Evolutionary conservation across 2,888 invertebrate genomes (phyloP).

Genomic region (Pandemis heparana): DNA sequence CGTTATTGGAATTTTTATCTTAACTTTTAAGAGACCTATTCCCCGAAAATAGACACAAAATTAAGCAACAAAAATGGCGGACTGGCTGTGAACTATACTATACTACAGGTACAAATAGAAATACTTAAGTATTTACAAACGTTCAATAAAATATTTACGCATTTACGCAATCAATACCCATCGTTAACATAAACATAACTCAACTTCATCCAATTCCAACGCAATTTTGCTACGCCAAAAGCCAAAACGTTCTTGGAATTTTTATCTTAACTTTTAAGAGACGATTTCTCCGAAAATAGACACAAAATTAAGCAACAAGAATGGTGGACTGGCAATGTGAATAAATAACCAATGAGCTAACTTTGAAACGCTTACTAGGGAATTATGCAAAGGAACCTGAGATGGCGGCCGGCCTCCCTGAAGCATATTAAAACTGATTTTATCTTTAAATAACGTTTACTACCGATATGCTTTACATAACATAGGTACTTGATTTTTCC

Average conservation of each 20-base stretch:
- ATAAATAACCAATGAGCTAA: constrained; percentile 39
- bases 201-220: background rate
- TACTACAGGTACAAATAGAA: no score
- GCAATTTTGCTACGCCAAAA: background rate
- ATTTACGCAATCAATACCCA: background rate
- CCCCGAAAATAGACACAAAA: constrained; percentile 7
- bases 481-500: background rate
- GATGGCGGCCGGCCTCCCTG: background rate
- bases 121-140: background rate
- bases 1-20: background rate
- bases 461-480: background rate
- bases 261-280: constrained; percentile 3
- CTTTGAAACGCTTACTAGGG: constrained; percentile 20
- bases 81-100: no score
- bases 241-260: background rate
- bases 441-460: constrained; percentile 24
- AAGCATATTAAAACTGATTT: constrained; percentile 31
- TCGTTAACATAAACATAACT: background rate
- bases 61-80: constrained; percentile 31
- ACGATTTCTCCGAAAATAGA: background rate
- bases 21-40: background rate
- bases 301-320: constrained; percentile 24
- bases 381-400: constrained; percentile 27
- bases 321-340: constrained; percentile 28
- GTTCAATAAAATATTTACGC: background rate